phyloP scores from a whole-genome alignment of 2,888 invertebrate genomes.

The Lithophane ornitopus region DNA sequence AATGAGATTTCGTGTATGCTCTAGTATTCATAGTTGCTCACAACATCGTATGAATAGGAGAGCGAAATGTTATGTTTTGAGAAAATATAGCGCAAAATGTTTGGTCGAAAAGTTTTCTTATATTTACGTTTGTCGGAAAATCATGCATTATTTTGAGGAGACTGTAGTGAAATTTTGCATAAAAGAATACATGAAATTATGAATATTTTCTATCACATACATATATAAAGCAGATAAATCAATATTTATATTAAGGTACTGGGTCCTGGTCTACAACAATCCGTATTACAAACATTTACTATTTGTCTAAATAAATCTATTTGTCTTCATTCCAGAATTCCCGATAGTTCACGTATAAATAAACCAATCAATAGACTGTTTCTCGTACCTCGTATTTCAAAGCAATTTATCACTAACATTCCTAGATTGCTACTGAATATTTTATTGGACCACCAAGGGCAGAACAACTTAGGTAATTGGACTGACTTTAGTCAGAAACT shows the following conservation, averaged over 20 bases:
- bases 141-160: neutral
- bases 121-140: neutral
- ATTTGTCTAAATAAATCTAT: conserved; percentile 26
- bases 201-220: neutral
- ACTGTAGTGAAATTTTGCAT: neutral
- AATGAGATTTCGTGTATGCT: conserved; percentile 26
- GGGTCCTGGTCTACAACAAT: neutral
- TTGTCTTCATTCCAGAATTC: conserved; percentile 32
- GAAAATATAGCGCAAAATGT: conserved; percentile 9
- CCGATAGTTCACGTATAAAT: conserved; percentile 24
- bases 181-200: neutral
- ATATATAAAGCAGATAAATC: neutral
- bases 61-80: conserved; percentile 13
- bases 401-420: conserved; percentile 48
- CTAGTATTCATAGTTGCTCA: conserved; percentile 36
- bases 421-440: conserved; percentile 50
- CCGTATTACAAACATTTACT: neutral
- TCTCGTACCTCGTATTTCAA: conserved; percentile 25
- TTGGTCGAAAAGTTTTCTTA: conserved; percentile 6
- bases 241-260: neutral
- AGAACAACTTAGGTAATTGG: conserved; percentile 47
- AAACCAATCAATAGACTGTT: conserved; percentile 33
- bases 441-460: conserved; percentile 24
- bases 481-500: conserved; percentile 18
- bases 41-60: conserved; percentile 37